Conservation (phyloP, 2,888 invertebrate species). For the Microchrysa polita region DNA sequence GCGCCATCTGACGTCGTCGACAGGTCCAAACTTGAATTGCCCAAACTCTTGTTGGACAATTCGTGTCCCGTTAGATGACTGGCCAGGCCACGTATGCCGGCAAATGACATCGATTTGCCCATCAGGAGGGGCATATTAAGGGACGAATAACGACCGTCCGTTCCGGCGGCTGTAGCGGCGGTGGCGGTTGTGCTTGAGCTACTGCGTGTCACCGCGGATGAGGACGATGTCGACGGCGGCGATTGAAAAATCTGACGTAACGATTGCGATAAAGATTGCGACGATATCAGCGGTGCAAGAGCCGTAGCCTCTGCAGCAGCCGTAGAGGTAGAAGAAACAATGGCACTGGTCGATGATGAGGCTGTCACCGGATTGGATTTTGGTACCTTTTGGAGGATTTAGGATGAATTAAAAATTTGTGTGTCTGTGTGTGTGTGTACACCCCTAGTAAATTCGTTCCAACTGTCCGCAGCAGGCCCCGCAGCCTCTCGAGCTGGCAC, state of each 20-base stretch:
- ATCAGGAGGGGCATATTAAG: conserved; percentile 27
- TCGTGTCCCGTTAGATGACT: not conserved
- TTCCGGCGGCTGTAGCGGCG: not conserved
- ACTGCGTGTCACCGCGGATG: not conserved
- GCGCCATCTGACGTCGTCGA: not conserved
- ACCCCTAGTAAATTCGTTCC: too few species aligned
- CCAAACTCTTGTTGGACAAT: not conserved
- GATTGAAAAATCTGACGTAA: conserved; percentile 53
- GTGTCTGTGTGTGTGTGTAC: too few species aligned
- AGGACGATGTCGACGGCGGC: conserved; percentile 16
- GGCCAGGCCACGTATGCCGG: not conserved
- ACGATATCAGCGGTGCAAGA: conserved; percentile 37
- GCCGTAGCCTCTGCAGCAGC: conserved; percentile 25
- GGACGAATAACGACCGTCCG: too few species aligned
- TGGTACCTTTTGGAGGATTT: too few species aligned
- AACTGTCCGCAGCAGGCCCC: too few species aligned
- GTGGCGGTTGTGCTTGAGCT: not conserved
- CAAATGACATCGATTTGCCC: conserved; percentile 41
- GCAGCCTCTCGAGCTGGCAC: too few species aligned
- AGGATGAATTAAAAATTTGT: too few species aligned
- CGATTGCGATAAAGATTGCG: conserved; percentile 52
- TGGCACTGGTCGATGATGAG: conserved; percentile 1
- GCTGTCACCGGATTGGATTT: not conserved
- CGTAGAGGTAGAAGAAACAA: too few species aligned
- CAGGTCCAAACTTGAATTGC: not conserved